Evolutionary conservation across 1,140 invertebrate species (phyloP), one percentile per base, ranked within the genome.

Genomic region (Heliconius eleuchia): DNA sequence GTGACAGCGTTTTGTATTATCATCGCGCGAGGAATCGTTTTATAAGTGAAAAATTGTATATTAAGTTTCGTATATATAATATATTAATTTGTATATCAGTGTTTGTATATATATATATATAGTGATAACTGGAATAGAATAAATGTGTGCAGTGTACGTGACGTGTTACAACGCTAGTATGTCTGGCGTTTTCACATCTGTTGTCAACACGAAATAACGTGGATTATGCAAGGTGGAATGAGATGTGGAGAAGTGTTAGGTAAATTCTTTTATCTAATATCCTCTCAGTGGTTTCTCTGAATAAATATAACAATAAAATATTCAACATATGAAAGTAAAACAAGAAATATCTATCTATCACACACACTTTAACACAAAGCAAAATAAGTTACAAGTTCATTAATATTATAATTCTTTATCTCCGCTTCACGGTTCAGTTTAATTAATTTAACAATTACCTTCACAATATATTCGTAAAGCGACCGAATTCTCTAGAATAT

Each of bases 151-250:
- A 83, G 80, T 82, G 83, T 85, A 88, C 91, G 88, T 89, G 79
- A 83, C 82, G 77, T 79, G 83, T 83, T 80, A 80, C 74, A 79
- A 80, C 80, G 80, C 82, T 87, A 87, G 83, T 82, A 91, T 93
- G 89, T 88, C 85, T 88, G 86, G 86, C 84, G 87, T 86, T 83
- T 76, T 86, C 84, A 88, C 87, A 86, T 92, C 88, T 89, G 91
- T 92, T 93, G 88, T 93, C 90, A 92, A 90, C 84, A 89, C 86
- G 88, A 91, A 92, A 93, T 92, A 92, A 89, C 89, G 86, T 90
- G 91, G 87, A 94, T 93, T 94, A 94, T 93, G 91, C 92, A 93
- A 94, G 91, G 91, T 92, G 89, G 87, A 89, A 85, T 89, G 89
- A 89, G 86, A 93, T 93, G 89, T 91, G 88, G 85, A 90, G 87